Percentiles rank a stretch among this genome's conserved stretches.
These are phyloP conservation scores for Chinchilla lanigera DNA, from an alignment of 2,113 vertebrate species.

Conservation along the genomic window DNA sequence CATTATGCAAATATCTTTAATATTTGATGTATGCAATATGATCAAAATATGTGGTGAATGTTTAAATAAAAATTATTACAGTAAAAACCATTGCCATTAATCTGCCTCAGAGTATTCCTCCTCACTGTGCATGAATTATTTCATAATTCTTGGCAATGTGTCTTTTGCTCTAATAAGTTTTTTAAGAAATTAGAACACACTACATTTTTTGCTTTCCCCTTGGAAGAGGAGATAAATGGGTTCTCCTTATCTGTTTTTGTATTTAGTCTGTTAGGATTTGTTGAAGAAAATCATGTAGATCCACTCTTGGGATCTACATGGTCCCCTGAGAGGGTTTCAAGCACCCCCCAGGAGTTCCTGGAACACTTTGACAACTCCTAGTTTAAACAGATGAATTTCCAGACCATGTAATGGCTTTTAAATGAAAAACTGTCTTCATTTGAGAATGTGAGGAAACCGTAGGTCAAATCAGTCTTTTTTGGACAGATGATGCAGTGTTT, in stretches of 20 bases:
- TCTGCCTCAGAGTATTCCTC: not conserved
- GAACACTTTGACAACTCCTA: not conserved
- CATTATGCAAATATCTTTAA: conserved; percentile 16
- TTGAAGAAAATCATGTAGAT: not conserved
- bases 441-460: not conserved
- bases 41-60: not conserved
- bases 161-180: not conserved
- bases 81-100: not conserved
- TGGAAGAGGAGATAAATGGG: not conserved
- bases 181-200: not conserved
- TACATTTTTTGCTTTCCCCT: not conserved
- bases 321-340: not conserved
- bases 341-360: not conserved
- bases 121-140: not conserved
- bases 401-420: not conserved
- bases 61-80: not conserved
- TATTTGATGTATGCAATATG: not conserved
- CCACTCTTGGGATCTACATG: not conserved
- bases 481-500: not conserved
- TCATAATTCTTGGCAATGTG: not conserved
- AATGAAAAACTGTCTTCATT: not conserved
- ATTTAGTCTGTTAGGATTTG: not conserved
- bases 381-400: conserved; percentile 28
- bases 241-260: not conserved
- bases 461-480: not conserved